These are phyloP conservation scores for Poecile montanus DNA, from an alignment of 2,797 vertebrate genomes.

Conservation along the genomic window DNA sequence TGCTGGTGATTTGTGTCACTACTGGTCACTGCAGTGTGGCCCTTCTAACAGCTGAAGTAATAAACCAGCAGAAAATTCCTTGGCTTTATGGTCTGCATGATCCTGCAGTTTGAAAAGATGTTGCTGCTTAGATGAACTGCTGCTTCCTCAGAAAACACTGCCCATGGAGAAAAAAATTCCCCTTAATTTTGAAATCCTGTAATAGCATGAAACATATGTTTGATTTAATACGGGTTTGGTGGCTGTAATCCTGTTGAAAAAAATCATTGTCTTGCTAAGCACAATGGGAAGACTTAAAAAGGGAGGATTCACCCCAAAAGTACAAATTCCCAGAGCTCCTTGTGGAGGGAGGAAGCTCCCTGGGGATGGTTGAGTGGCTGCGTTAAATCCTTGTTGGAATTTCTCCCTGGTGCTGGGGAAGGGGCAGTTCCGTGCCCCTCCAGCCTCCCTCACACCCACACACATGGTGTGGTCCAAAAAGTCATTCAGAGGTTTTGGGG, in stretches of 20 bases:
- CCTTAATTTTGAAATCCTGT: background rate
- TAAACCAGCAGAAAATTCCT: background rate
- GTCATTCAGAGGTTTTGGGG: background rate
- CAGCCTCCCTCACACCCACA: background rate
- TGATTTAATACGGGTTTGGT: background rate
- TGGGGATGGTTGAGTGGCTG: background rate
- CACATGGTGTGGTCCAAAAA: background rate
- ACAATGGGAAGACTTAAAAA: background rate
- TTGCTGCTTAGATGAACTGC: background rate
- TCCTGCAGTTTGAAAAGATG: accelerated
- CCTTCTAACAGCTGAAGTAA: background rate
- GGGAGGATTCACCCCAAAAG: background rate
- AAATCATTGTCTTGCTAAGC: background rate
- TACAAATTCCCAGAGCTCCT: background rate
- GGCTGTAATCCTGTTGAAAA: background rate
- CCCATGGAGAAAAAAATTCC: background rate
- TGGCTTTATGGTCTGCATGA: background rate
- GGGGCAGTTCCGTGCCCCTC: background rate
- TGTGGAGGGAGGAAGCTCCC: background rate
- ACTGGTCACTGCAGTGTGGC: background rate
- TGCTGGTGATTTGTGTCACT: background rate
- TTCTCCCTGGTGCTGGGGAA: background rate
- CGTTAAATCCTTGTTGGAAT: background rate
- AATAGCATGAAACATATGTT: background rate
- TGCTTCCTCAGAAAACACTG: background rate